Evolutionary conservation across 2,888 invertebrate species (phyloP), one percentile per base, ranked within the genome.

Genomic region (Protonemura montana): DNA sequence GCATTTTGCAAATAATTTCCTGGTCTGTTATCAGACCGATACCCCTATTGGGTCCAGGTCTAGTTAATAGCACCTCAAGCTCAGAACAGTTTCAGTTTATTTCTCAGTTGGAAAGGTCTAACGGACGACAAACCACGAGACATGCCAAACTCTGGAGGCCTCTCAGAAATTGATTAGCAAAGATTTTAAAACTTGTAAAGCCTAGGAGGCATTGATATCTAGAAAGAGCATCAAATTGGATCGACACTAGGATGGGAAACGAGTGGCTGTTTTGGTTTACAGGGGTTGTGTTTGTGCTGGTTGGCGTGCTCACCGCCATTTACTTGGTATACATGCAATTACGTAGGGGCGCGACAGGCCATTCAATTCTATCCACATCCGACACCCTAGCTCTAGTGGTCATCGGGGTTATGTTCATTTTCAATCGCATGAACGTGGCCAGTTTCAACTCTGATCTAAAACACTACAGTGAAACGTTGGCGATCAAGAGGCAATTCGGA

Each of bases 311-410:
- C 59, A 89, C 89, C 82, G 85, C 85, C 16, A 25, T 77, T 28
- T 87, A 87, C 76, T 85, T 90, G 26, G 84, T 89, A 35, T 87
- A 89, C 85, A 87, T 90, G n/a, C 86, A 86, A 76, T 41, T 90
- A 0, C 89, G 86, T 86, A 89, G 87, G 86, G 89, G 87, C 21
- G 84, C 87, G 76, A 89, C 89, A 41, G 87, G 89, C 10, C 87
- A 90, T 81, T 89, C 89, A 27, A 85, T 89, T 28, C 87, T 90
- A 16, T 88, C 89, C 76, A 88, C 88, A 27, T 90, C 90, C n/a
- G 90, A 90, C 82, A 88, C 89, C 77, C 84, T 90, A 10, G 90
- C 89, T 86, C 89, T 89, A 28, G 76, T 88, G 10, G 84, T 88
- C 2, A 89, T 88, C 42, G 88, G 88, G 76, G 85, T 89, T 82